Base-by-base conservation (phyloP, 2,797 vertebrate species). In the Myotis pilosus region DNA sequence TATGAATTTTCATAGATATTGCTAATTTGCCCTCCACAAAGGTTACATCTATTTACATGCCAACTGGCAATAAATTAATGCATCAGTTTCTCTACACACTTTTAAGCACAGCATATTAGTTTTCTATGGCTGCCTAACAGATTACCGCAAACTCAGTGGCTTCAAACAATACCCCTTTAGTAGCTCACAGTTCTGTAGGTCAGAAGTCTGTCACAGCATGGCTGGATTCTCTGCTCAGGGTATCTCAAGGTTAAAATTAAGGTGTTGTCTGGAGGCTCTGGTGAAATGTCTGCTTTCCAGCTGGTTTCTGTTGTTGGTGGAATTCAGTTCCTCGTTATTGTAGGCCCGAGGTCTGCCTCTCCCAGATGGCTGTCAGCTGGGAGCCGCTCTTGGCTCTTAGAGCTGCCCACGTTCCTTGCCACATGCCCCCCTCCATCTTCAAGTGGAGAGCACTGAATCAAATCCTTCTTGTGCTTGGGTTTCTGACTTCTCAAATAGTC, bases 151-250 rank as follows among this genome's bases (percentile, higher is more conserved):
- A 96, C 62, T 72, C 83, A 49, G 57, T 75, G 85, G 78, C 64
- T 96, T 84, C 87, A 83, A 91, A 90, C 92, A 92, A 90, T 75
- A 80, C 71, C 79, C 86, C 55, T 38, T 86, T 92, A 87, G 93
- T 69, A 68, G 60, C 38, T 66, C 83, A 41, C 64, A 60, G 53
- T 88, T 92, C 53, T 72, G 53, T 75, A 94, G 82, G 60, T 92
- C 75, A 82, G 84, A 92, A 94, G 82, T 79, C 74, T 68, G 51
- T 62, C 60, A 62, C 60, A 62, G 15, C n/a, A 17, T 15, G 13
- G 57, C 74, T 88, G 41, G 41, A 51, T 60, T 85, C 55, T 90
- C 28, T 53, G 68, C 71, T 93, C 28, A 60, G 33, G 19, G 53
- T 36, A 86, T 72, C 57, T 33, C 6, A 64, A 89, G 47, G 87